These are phyloP conservation scores for Tylochromis polylepis DNA, from an alignment of 2,113 vertebrate genomes.

Conservation along the genomic window DNA sequence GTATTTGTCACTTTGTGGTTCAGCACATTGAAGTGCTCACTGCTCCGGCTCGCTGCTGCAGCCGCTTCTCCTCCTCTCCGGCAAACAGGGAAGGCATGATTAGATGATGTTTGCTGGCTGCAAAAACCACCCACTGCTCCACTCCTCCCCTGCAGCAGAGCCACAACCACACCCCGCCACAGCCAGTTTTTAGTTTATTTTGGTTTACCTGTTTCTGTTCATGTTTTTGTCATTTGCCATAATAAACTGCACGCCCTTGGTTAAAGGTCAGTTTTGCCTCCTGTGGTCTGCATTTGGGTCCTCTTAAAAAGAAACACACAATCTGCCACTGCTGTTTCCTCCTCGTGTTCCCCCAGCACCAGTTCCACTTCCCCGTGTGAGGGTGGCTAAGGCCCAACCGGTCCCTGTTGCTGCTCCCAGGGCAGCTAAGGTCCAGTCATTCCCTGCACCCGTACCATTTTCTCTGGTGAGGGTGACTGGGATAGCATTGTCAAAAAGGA, in stretches of 20 bases:
- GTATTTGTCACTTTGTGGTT: too few relatives aligned
- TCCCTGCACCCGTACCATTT: background rate
- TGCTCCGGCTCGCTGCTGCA: too few relatives aligned
- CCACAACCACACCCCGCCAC: background rate
- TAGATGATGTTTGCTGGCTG: background rate
- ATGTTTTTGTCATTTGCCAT: background rate
- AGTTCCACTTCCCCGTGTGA: too few relatives aligned
- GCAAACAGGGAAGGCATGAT: background rate
- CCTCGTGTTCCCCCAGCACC: background rate
- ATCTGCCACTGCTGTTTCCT: background rate
- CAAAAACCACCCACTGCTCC: background rate
- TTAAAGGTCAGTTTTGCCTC: background rate
- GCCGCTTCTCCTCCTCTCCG: too few relatives aligned
- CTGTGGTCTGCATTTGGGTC: background rate
- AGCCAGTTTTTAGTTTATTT: background rate
- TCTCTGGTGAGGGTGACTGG: background rate
- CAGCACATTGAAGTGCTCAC: too few relatives aligned
- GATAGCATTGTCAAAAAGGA: background rate
- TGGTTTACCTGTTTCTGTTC: background rate
- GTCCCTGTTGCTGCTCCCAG: too few relatives aligned
- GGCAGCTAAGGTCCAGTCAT: background rate
- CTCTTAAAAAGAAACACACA: background rate
- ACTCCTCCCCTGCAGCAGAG: background rate
- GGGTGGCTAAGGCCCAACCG: background rate
- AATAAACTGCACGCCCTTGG: background rate